Evolutionary conservation across 2,797 vertebrate species (phyloP).

Genomic region (Darevskia nairensis): DNA sequence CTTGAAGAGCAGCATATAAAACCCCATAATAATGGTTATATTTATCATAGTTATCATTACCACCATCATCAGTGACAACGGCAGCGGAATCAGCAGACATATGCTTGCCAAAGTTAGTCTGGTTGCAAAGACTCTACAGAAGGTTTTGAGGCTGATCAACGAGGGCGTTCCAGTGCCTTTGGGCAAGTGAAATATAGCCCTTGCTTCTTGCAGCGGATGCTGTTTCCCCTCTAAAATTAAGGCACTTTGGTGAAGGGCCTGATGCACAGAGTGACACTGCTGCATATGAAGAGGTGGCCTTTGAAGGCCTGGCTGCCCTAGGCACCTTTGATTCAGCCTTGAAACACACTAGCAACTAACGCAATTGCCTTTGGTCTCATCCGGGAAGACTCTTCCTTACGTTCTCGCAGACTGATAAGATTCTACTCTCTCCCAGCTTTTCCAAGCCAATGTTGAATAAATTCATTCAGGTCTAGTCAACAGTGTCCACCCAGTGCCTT

Average conservation of each 20-base stretch:
- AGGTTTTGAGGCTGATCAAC: too few species aligned
- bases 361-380: neutral
- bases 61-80: too few species aligned
- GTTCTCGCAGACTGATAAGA: neutral
- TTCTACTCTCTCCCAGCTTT: neutral
- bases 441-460: neutral
- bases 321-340: neutral
- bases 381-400: neutral
- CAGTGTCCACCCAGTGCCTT: neutral
- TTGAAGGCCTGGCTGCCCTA: neutral
- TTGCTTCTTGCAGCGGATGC: neutral
- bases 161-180: neutral
- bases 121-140: too few species aligned
- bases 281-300: neutral
- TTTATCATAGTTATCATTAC: too few species aligned
- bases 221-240: neutral
- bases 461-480: accelerated
- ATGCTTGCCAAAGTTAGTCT: too few species aligned
- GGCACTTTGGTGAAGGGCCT: neutral
- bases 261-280: neutral
- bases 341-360: neutral
- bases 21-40: too few species aligned
- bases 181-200: neutral
- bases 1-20: too few species aligned
- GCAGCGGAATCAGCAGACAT: too few species aligned